Base-by-base conservation (phyloP, 92 coral and sea anemone genomes). In the Parazoanthus darwini region DNA sequence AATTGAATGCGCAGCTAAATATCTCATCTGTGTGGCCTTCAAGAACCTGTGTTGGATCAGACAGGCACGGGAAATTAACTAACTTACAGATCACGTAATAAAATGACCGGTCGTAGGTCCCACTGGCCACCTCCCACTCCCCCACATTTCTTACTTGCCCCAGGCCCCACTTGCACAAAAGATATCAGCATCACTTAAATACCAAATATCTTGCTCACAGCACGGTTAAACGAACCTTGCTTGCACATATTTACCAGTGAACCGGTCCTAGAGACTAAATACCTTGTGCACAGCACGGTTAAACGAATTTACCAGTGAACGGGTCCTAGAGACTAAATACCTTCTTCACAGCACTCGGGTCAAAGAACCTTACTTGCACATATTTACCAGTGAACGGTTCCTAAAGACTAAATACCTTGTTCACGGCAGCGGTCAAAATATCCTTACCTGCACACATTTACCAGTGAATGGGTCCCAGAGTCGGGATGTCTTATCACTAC, bases 21-120 rank as follows among this genome's bases (percentile, higher is more conserved):
- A 97, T 95, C 89, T 97, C 99, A 90, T 97, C 99, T 29, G 97
- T 89, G 88, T 97, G 99, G 36, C 99, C 99, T 78, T 95, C 99
- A 75, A 97, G 95, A 70, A 97, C 99, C 99, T 97, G 79, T 56
- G 82, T 78, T 15, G 66, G 80, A 16, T 26, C 11, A 43, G 82
- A 36, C 77, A 37, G 26, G 33, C 70, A n/a, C 8, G 8, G n/a
- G 70, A 4, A 18, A 63, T 63, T 26, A 35, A 73, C 5, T 13
- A 20, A 65, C 20, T 8, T 6, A 33, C 7, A 63, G 36, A 36
- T 42, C 71, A 26, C 29, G 9, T 18, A 1, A 16, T 56, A 56
- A 6, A 56, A 56, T 56, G 58, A 51, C 15, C 10, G 33, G 33
- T 29, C 51, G 51, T 48, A 2, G 42, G 42, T 4, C 4, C 42